phyloP scores from a whole-genome alignment of 2,888 invertebrate genomes.

The Schizaphis graminum region DNA sequence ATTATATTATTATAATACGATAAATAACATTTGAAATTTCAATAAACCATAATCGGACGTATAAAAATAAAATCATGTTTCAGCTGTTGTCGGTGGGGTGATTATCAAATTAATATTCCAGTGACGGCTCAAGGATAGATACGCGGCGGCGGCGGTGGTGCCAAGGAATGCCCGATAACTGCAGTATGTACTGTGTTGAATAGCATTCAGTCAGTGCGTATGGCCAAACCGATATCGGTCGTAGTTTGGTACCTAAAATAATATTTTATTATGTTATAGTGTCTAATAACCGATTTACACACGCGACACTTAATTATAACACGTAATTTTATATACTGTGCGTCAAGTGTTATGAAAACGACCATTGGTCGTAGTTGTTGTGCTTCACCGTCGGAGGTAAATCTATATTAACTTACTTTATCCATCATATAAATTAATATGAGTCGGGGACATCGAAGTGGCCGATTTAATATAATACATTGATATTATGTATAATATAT shows the following conservation, averaged over 20 bases:
- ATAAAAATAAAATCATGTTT: background rate
- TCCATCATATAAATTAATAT: background rate
- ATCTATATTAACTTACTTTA: background rate
- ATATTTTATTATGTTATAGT: background rate
- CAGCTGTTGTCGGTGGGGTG: conserved; percentile 15
- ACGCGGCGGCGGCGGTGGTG: background rate
- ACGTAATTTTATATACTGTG: background rate
- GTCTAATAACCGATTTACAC: background rate
- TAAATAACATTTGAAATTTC: background rate
- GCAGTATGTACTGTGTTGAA: background rate
- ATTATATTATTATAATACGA: background rate
- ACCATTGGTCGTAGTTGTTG: background rate
- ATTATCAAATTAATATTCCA: conserved; percentile 52
- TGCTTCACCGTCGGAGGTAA: conserved; percentile 7
- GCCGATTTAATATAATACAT: background rate
- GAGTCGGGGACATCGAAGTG: background rate
- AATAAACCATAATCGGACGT: background rate
- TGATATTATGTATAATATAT: no score
- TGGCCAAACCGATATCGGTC: conserved; percentile 28
- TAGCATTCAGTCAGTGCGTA: conserved; percentile 42
- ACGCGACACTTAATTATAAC: background rate
- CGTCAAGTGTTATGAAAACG: background rate
- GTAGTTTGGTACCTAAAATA: conserved; percentile 24
- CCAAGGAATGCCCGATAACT: conserved; percentile 26
- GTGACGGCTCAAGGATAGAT: conserved; percentile 42